Conservation (phyloP, 1,140 invertebrate genomes). For the Lanistes nyassanus region DNA sequence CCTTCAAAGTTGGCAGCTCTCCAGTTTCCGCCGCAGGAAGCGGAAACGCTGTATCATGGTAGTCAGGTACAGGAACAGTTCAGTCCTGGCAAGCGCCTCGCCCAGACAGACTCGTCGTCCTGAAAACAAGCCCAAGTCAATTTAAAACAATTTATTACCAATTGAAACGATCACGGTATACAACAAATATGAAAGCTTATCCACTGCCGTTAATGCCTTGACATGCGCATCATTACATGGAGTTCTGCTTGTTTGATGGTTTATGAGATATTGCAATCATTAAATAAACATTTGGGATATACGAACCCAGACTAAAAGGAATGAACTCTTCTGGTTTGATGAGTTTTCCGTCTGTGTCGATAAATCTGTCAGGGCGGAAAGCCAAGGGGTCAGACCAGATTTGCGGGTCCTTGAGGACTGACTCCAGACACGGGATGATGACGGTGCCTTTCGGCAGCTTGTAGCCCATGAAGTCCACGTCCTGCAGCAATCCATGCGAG, state of each 20-base stretch:
- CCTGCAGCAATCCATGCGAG: slow-evolving; percentile 54
- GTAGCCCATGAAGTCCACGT: slow-evolving; percentile 55
- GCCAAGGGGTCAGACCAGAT: slow-evolving; percentile 76
- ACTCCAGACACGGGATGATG: slow-evolving; percentile 60
- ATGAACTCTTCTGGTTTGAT: slow-evolving; percentile 30
- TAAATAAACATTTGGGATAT: too few relatives aligned
- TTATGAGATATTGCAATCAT: too few relatives aligned
- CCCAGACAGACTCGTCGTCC: slow-evolving; percentile 40
- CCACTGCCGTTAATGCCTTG: too few relatives aligned
- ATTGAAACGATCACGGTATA: too few relatives aligned
- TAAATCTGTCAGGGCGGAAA: slow-evolving; percentile 76
- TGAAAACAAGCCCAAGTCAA: background rate
- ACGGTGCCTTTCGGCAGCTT: slow-evolving; percentile 57
- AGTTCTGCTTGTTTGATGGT: too few relatives aligned
- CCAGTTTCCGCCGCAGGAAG: slow-evolving; percentile 66
- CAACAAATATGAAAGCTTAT: too few relatives aligned
- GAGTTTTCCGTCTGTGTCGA: slow-evolving; percentile 50
- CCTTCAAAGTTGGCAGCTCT: slow-evolving; percentile 24
- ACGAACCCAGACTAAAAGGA: slow-evolving; percentile 4
- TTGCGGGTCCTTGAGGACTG: slow-evolving; percentile 57
- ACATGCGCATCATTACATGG: too few relatives aligned
- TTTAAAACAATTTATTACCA: too few relatives aligned
- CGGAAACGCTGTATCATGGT: slow-evolving; percentile 35
- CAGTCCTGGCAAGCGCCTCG: slow-evolving; percentile 36
- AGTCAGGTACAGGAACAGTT: slow-evolving; percentile 41